These are phyloP conservation scores for Rhynchomys soricoides DNA, from an alignment of 2,113 vertebrate species.

Conservation along the genomic window DNA sequence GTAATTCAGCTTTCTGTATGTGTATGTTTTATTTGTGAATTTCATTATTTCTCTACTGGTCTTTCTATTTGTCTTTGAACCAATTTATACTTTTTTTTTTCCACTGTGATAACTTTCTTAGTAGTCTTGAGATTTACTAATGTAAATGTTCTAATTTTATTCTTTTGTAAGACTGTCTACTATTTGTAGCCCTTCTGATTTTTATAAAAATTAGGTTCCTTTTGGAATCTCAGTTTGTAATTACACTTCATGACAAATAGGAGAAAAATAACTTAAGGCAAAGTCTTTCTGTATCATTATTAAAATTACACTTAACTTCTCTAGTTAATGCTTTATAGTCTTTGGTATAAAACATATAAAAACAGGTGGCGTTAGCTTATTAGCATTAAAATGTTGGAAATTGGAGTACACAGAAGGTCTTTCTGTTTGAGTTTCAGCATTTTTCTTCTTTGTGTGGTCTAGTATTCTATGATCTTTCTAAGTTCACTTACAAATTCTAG, in stretches of 20 bases:
- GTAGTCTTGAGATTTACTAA: background rate
- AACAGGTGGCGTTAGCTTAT: background rate
- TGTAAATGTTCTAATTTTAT: background rate
- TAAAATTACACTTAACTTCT: background rate
- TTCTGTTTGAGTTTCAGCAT: background rate
- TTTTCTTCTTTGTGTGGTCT: background rate
- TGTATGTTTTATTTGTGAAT: background rate
- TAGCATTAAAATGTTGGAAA: background rate
- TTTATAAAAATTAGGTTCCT: background rate
- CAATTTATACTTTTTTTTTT: background rate
- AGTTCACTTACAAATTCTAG: background rate
- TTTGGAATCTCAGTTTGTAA: background rate
- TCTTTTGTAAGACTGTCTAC: background rate
- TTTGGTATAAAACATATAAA: background rate
- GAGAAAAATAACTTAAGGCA: background rate
- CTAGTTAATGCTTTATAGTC: background rate
- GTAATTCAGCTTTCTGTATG: background rate
- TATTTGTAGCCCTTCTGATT: background rate
- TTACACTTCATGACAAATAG: slow-evolving; percentile 8
- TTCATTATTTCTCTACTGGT: background rate
- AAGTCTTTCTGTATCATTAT: background rate
- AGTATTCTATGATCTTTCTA: background rate
- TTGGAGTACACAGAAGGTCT: background rate
- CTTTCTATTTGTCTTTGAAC: background rate
- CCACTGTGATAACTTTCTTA: background rate